phyloP scores from a whole-genome alignment of 2,797 vertebrate species.

The Phrynocephalus vlangalii region DNA sequence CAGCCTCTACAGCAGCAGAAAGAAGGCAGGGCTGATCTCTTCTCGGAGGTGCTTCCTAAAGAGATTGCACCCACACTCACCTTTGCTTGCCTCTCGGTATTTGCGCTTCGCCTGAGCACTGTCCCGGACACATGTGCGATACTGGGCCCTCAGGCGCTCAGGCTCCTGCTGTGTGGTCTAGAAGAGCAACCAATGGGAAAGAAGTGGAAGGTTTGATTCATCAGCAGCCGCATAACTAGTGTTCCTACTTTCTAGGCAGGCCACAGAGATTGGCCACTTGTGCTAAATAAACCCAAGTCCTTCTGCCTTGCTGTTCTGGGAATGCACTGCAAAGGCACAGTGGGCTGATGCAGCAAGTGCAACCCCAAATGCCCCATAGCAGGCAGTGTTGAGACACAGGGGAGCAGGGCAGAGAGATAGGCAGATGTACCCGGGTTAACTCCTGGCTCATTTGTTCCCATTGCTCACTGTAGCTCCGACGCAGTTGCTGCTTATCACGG shows the following conservation, averaged over 20 bases:
- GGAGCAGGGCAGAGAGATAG: no score
- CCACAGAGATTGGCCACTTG: not conserved
- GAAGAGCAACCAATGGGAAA: not conserved
- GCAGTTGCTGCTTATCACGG: conserved; percentile 94
- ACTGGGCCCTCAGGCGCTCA: conserved; percentile 89
- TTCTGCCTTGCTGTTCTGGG: not conserved
- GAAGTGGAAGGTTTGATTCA: not conserved
- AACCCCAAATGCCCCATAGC: no score
- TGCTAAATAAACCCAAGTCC: not conserved
- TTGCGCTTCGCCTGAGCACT: conserved; percentile 88
- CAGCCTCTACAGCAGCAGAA: no score
- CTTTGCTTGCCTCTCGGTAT: conserved; percentile 92
- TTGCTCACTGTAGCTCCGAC: conserved; percentile 87
- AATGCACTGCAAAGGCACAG: no score
- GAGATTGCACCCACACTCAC: conserved; percentile 68
- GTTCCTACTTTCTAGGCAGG: no score
- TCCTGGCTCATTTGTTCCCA: conserved; percentile 92
- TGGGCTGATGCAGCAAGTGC: no score
- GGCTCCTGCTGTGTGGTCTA: conserved; percentile 90
- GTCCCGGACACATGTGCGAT: conserved; percentile 86
- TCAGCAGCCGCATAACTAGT: not conserved
- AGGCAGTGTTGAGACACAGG: not conserved
- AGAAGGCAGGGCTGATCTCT: no score
- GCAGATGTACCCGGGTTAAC: conserved; percentile 82
- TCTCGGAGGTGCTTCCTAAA: not conserved